A percentile compares a stretch with the other conserved stretches of the same genome.
These are phyloP conservation scores for Amphiura filiformis DNA, from an alignment of 35 echinoderm and acorn worm genomes.

Conservation along the genomic window DNA sequence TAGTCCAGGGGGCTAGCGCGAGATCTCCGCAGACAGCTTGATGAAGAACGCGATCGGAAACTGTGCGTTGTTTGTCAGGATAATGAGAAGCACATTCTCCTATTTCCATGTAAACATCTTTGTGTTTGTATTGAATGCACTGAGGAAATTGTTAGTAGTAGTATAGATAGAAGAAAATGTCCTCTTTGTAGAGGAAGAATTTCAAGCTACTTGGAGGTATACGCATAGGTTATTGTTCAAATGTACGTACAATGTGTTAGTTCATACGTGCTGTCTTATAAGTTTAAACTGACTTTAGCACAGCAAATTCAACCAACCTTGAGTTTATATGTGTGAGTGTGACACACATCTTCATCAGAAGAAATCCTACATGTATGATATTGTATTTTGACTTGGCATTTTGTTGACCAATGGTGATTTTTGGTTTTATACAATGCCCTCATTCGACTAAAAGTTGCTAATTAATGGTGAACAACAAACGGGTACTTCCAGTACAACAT, in stretches of 20 bases:
- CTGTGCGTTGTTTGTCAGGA: constrained; percentile 76
- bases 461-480: too few relatives aligned
- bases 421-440: too few relatives aligned
- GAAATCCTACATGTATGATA: too few relatives aligned
- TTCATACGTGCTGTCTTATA: too few relatives aligned
- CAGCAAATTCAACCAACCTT: too few relatives aligned
- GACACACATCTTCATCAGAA: too few relatives aligned
- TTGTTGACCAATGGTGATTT: too few relatives aligned
- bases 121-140: constrained; percentile 59
- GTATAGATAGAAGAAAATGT: constrained; percentile 42
- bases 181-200: constrained; percentile 60
- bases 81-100: constrained; percentile 58
- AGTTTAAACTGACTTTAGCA: too few relatives aligned
- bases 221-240: not conserved
- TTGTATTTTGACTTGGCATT: too few relatives aligned
- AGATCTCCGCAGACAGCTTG: constrained; percentile 13
- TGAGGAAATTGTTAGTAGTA: constrained; percentile 32
- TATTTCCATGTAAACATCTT: constrained; percentile 74
- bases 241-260: not conserved
- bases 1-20: not conserved
- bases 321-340: too few relatives aligned
- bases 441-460: too few relatives aligned
- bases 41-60: constrained; percentile 55
- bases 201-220: constrained; percentile 53
- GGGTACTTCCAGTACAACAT: too few relatives aligned